Percentiles rank a stretch among this genome's conserved stretches.
These are phyloP conservation scores for Drosophila neotestacea DNA, from an alignment of 2,888 invertebrate species.

Conservation along the genomic window DNA sequence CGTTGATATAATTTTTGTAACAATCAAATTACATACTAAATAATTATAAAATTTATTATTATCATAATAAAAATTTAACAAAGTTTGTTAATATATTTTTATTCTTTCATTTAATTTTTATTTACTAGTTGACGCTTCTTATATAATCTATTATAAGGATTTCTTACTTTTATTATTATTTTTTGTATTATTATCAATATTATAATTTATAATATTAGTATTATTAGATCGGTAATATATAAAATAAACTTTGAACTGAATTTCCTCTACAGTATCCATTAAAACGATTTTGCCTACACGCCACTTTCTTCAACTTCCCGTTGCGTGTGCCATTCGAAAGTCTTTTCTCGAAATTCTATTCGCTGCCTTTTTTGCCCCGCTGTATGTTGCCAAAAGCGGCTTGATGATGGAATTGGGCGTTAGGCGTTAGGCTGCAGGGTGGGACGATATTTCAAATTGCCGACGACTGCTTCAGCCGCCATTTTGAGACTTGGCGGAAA, in stretches of 20 bases:
- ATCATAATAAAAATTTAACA: no score
- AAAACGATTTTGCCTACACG: not conserved
- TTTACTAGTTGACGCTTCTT: no score
- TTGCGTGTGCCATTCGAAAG: constrained; percentile 44
- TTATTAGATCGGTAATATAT: not conserved
- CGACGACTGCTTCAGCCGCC: constrained; percentile 67
- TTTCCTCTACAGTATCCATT: not conserved
- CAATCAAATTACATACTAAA: not conserved
- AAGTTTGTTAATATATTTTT: no score
- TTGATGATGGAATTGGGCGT: constrained; percentile 25
- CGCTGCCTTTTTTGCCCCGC: constrained; percentile 56
- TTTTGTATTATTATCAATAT: no score
- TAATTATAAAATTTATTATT: no score
- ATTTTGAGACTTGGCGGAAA: constrained; percentile 79
- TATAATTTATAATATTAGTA: no score
- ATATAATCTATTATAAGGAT: no score
- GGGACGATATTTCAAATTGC: constrained; percentile 70
- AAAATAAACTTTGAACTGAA: not conserved
- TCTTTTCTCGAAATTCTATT: constrained; percentile 68
- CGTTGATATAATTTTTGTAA: not conserved
- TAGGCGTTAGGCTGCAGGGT: constrained; percentile 8
- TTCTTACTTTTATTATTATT: no score
- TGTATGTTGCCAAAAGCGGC: constrained; percentile 48
- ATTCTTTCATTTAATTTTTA: no score
- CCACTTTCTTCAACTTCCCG: not conserved